Base-by-base conservation (phyloP, 2,113 vertebrate species). In the Hirundichthys speculiger region DNA sequence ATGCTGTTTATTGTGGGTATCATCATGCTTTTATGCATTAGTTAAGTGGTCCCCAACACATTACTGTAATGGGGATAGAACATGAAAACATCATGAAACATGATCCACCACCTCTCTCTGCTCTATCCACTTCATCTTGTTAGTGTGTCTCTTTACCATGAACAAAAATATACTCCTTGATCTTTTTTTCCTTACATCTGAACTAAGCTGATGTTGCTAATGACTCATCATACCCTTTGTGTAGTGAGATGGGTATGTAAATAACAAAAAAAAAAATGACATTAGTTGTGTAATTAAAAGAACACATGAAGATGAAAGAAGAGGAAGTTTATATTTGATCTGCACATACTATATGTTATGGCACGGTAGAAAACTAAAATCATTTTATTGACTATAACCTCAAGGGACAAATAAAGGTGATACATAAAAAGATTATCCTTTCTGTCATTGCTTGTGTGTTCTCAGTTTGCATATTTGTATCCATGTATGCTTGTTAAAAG, bases 1-100 rank as follows among this genome's bases (percentile, higher is more conserved):
- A 90, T 90, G 86, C 70, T 89, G 86, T 90, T 90, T 90, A 91
- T 90, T 90, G 82, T 24, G 67, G 84, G 77, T 86, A 86, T 87
- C 80, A 66, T 70, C 40, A 77, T 85, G 71, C 87, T 88, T 87
- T 84, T 73, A 81, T 88, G 81, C 88, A 91, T 89, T 92, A 73
- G 85, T 93, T 90, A 94, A 94, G 93, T 93, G 93, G 91, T 83
- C 72, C n/a, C 80, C 64, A 79, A 91, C 93, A 93, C 94, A 94
- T 96, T 95, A 95, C 89, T 86, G 91, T 94, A 95, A 95, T 93
- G 92, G 92, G 55, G 61, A 68, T 69, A 59, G 70, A 91, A 89
- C 92, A 92, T 93, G 93, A 94, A 94, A 94, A 94, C 93, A 93
- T 24, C 63, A 73, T 86, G 94, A 93, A 94, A 96, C 90, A 89